phyloP scores from a whole-genome alignment of 2,113 vertebrate species.

The Diadophis punctatus region DNA sequence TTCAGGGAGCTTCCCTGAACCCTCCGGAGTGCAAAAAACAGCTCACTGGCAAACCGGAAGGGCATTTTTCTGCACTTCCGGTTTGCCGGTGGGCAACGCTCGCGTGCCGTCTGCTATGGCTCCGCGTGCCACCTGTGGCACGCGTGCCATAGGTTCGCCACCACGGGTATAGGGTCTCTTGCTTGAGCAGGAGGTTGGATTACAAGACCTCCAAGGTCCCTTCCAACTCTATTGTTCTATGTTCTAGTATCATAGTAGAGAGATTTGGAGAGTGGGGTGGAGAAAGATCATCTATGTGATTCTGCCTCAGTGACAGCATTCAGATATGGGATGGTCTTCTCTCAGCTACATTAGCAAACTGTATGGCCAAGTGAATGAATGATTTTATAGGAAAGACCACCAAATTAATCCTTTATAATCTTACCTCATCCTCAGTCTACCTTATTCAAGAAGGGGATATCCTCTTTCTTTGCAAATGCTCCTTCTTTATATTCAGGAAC shows the following conservation, averaged over 20 bases:
- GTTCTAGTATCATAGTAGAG: neutral
- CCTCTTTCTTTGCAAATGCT: neutral
- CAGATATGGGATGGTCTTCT: neutral
- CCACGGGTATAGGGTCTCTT: too few species aligned
- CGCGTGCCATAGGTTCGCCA: too few species aligned
- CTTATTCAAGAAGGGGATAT: neutral
- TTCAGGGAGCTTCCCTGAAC: too few species aligned
- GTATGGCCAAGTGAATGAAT: neutral
- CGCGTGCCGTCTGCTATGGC: too few species aligned
- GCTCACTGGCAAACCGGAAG: too few species aligned
- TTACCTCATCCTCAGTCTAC: neutral
- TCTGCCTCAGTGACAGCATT: neutral
- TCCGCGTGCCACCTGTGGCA: too few species aligned
- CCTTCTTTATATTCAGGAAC: neutral
- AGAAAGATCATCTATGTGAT: neutral
- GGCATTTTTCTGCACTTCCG: too few species aligned
- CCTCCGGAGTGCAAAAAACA: too few species aligned
- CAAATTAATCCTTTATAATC: neutral
- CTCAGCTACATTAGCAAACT: neutral
- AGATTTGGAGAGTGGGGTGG: neutral
- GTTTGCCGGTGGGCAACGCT: too few species aligned
- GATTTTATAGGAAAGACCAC: neutral
- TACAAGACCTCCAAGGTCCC: too few species aligned
- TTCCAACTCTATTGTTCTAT: too few species aligned
- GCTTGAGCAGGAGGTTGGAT: too few species aligned